A percentile compares a stretch with the other conserved stretches of the same genome.
Conservation (phyloP, 2,888 invertebrate species). For the Andrena haemorrhoa region DNA sequence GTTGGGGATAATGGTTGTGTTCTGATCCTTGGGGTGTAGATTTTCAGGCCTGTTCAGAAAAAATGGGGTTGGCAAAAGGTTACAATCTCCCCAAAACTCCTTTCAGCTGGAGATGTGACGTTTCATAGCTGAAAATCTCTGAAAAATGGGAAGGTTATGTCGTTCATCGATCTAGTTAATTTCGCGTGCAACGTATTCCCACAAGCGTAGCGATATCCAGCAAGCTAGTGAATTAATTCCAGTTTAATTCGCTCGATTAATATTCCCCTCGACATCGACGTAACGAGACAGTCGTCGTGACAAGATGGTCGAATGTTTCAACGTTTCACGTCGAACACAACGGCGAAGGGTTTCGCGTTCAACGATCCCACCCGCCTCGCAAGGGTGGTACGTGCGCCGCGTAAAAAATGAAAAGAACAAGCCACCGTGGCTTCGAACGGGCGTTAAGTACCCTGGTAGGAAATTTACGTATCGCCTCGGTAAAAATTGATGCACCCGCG, state of each 20-base stretch:
- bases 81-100: too few species aligned
- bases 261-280: background rate
- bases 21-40: too few species aligned
- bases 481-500: background rate
- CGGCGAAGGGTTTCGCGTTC: slow-evolving; percentile 1
- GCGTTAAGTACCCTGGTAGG: background rate
- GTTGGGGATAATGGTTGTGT: too few species aligned
- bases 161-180: too few species aligned
- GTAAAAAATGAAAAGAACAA: background rate
- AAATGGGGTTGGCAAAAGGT: too few species aligned
- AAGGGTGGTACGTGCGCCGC: background rate
- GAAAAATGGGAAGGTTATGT: too few species aligned
- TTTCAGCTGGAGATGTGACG: too few species aligned
- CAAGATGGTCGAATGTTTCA: background rate
- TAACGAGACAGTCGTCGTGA: background rate
- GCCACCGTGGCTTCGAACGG: background rate
- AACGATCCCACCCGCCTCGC: background rate
- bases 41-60: too few species aligned
- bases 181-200: background rate
- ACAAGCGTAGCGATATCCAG: background rate
- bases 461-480: background rate
- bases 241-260: slow-evolving; percentile 9
- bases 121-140: too few species aligned
- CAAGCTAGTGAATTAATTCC: slow-evolving; percentile 1
- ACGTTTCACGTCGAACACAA: background rate